Percentiles rank a stretch among this genome's conserved stretches.
These are phyloP conservation scores for Todus mexicanus DNA, from an alignment of 2,797 vertebrate genomes.

Conservation along the genomic window DNA sequence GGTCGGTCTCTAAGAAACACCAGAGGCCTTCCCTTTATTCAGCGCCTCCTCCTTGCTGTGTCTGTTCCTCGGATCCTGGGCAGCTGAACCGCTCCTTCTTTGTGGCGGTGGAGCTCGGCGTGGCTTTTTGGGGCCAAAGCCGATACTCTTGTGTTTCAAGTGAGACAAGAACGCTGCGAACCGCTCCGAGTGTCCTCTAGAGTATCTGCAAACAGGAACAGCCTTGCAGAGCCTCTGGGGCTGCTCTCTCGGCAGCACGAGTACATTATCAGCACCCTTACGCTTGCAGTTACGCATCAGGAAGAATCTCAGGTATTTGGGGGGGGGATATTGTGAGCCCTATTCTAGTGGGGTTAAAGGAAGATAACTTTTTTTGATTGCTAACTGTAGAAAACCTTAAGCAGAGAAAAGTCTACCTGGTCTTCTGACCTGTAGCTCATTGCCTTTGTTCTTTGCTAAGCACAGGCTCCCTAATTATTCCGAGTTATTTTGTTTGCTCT, in stretches of 20 bases:
- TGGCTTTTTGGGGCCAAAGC: not conserved
- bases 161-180: not conserved
- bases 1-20: not conserved
- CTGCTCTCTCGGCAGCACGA: not conserved
- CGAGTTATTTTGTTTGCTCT: not conserved
- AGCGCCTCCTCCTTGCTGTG: not conserved
- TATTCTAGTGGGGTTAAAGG: not conserved
- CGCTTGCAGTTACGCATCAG: not conserved
- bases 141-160: not conserved
- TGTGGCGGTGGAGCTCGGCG: not conserved
- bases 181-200: not conserved
- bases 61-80: not conserved
- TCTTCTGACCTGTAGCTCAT: not conserved
- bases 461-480: not conserved
- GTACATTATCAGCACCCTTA: not conserved
- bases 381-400: not conserved
- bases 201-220: not conserved
- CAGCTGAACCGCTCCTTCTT: not conserved
- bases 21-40: not conserved
- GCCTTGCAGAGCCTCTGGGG: not conserved
- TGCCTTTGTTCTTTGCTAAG: not conserved
- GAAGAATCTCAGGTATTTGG: constrained; percentile 12
- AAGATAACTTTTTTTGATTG: not conserved
- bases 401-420: not conserved
- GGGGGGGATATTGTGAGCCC: not conserved